A percentile compares a stretch with the other conserved stretches of the same genome.
Conservation (phyloP, 2,113 vertebrate species). For the Bagarius yarrelli region DNA sequence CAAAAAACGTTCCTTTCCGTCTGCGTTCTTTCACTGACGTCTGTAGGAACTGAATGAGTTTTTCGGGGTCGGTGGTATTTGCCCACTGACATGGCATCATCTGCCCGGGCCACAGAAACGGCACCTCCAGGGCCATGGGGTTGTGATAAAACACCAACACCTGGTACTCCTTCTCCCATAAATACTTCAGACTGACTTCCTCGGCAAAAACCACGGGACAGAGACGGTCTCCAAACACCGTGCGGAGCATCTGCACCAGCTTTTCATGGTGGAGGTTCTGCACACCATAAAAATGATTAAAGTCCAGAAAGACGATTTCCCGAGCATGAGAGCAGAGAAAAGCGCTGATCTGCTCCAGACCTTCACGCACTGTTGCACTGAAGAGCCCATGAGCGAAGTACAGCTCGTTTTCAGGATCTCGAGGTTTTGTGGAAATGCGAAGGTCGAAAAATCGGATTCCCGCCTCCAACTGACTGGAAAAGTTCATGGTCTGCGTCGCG, state of each 20-base stretch:
- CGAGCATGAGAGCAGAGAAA: constrained; percentile 86
- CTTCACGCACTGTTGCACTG: constrained; percentile 95
- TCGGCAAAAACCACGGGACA: constrained; percentile 94
- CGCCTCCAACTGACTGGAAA: constrained; percentile 87
- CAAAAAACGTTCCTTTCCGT: constrained; percentile 95
- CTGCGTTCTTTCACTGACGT: constrained; percentile 89
- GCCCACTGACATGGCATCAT: constrained; percentile 98
- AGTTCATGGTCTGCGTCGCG: constrained; percentile 97
- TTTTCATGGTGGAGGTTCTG: constrained; percentile 97
- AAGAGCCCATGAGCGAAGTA: constrained; percentile 97
- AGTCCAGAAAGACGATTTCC: constrained; percentile 95
- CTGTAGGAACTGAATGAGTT: constrained; percentile 94
- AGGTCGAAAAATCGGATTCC: constrained; percentile 96
- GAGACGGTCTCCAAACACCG: constrained; percentile 92
- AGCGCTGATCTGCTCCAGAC: constrained; percentile 89
- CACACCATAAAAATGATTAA: constrained; percentile 98
- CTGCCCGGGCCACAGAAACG: constrained; percentile 97
- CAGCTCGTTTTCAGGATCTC: constrained; percentile 94
- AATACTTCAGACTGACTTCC: constrained; percentile 90
- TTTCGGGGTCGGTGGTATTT: constrained; percentile 96
- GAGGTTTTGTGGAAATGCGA: constrained; percentile 95
- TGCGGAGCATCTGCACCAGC: constrained; percentile 92
- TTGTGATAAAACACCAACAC: constrained; percentile 96
- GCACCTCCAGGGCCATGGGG: constrained; percentile 91
- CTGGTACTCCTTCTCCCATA: constrained; percentile 96